Evolutionary conservation across 2,888 invertebrate genomes (phyloP).

Genomic region (Aproaerema taeniolella): DNA sequence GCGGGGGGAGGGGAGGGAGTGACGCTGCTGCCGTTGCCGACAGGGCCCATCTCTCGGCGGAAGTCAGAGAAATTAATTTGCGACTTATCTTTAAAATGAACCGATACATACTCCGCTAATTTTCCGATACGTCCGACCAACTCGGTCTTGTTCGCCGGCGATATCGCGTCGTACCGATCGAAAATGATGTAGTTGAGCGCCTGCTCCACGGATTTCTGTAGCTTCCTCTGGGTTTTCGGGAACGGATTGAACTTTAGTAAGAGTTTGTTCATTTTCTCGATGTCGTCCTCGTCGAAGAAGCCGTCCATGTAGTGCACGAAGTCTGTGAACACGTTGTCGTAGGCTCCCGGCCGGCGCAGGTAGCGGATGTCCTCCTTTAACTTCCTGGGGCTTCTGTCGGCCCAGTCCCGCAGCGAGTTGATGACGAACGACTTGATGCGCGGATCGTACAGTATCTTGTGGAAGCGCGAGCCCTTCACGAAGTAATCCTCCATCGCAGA

Average conservation of each 20-base stretch:
- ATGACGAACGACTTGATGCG: constrained; percentile 4
- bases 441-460: constrained; percentile 8
- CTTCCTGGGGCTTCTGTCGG: background rate
- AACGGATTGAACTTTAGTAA: background rate
- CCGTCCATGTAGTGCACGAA: background rate
- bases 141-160: too few relatives aligned
- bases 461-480: background rate
- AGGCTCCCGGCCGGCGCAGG: background rate
- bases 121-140: too few relatives aligned
- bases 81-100: too few relatives aligned
- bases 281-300: background rate
- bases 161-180: constrained; percentile 5
- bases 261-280: background rate
- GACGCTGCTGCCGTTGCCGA: too few relatives aligned
- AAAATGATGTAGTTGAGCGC: constrained; percentile 2
- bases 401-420: background rate
- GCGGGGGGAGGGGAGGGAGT: too few relatives aligned
- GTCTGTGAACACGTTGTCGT: background rate
- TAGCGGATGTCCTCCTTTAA: background rate
- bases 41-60: too few relatives aligned
- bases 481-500: background rate
- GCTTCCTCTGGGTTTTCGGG: background rate
- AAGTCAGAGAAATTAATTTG: too few relatives aligned
- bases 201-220: background rate
- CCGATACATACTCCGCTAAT: too few relatives aligned